phyloP scores from a whole-genome alignment of 2,797 vertebrate species.

The Rhynchonycteris naso region DNA sequence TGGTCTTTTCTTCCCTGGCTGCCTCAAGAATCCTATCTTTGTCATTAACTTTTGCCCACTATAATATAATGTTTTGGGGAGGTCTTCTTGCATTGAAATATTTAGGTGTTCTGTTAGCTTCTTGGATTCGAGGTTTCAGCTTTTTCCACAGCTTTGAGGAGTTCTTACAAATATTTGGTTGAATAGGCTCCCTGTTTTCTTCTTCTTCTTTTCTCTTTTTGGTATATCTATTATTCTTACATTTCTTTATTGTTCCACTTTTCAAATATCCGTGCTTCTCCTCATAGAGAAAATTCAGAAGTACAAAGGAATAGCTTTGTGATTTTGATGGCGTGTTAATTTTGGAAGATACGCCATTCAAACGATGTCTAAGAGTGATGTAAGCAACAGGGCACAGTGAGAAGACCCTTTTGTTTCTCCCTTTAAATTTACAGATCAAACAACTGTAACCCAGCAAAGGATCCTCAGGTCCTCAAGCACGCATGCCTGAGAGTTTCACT shows the following conservation, averaged over 20 bases:
- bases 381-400: background rate
- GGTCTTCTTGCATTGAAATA: background rate
- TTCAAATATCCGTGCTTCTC: background rate
- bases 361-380: background rate
- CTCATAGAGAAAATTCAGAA: background rate
- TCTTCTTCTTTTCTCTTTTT: background rate
- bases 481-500: background rate
- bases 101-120: background rate
- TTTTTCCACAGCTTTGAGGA: background rate
- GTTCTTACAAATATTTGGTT: background rate
- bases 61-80: background rate
- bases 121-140: background rate
- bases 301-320: background rate
- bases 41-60: background rate
- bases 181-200: background rate
- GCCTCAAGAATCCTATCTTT: background rate
- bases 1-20: background rate
- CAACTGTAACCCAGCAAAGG: background rate
- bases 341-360: background rate
- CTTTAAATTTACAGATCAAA: background rate
- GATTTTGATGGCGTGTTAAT: background rate
- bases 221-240: background rate
- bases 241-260: background rate
- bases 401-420: background rate
- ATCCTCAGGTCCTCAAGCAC: no score